Evolutionary conservation across 2,113 vertebrate species (phyloP).

Genomic region (Ammodytes marinus): DNA sequence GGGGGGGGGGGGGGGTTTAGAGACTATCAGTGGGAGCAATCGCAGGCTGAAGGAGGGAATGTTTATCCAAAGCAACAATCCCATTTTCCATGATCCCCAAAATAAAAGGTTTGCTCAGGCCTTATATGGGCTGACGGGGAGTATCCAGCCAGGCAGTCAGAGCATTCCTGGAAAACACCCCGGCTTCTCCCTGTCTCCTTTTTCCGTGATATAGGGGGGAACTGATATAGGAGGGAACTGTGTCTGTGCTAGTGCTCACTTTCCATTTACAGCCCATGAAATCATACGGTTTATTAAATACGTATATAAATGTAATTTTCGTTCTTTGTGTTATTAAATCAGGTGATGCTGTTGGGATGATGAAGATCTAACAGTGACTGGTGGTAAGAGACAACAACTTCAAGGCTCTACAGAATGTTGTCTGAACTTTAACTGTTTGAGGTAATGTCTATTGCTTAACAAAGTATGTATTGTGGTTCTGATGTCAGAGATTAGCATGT

Average conservation of each 20-base stretch:
- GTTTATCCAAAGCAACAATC: slow-evolving; percentile 84
- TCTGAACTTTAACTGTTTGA: not conserved
- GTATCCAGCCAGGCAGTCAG: slow-evolving; percentile 69
- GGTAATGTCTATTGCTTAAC: not conserved
- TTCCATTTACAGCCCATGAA: not conserved
- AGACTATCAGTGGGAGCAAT: slow-evolving; percentile 81
- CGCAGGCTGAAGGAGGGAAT: slow-evolving; percentile 79
- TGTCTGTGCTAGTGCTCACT: not conserved
- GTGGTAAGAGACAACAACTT: not conserved
- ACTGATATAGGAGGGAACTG: no score
- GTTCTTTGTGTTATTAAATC: not conserved
- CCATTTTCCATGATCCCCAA: slow-evolving; percentile 85
- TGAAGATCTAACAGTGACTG: not conserved
- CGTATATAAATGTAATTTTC: not conserved
- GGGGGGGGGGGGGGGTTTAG: not conserved
- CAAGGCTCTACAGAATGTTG: not conserved
- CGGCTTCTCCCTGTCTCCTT: not conserved
- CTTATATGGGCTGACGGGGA: slow-evolving; percentile 82
- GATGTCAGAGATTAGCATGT: slow-evolving; percentile 3
- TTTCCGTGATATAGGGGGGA: not conserved
- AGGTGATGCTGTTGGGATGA: slow-evolving; percentile 16
- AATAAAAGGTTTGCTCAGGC: slow-evolving; percentile 75
- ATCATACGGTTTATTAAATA: not conserved
- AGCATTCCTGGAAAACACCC: slow-evolving; percentile 49
- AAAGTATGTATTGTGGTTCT: slow-evolving; percentile 11